Evolutionary conservation across 2,888 invertebrate genomes (phyloP).

Genomic region (Acrocyrtus sp.): DNA sequence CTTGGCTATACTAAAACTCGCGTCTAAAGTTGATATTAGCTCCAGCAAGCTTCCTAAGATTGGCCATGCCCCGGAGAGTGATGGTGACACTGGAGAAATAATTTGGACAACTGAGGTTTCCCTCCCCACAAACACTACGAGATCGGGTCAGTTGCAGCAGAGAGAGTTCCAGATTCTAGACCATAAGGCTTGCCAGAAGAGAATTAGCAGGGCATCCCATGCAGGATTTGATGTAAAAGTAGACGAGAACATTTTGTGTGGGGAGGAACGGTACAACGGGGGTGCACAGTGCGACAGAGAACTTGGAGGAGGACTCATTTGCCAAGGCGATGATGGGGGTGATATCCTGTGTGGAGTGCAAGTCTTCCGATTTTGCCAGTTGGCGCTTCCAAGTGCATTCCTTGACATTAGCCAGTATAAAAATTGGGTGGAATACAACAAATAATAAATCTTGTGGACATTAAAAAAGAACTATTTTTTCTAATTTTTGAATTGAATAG

Average conservation of each 20-base stretch:
- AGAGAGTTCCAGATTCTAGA: not conserved
- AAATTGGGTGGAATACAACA: not conserved
- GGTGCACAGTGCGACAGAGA: conserved; percentile 7
- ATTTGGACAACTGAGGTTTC: not conserved
- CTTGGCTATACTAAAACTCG: not conserved
- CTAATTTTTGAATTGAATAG: too few relatives aligned
- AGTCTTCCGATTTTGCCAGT: conserved; percentile 6
- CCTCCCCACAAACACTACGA: not conserved
- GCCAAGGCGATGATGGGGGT: not conserved
- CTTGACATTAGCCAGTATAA: not conserved
- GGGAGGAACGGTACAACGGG: conserved; percentile 11
- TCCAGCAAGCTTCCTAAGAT: not conserved
- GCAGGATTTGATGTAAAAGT: not conserved
- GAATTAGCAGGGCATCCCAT: not conserved
- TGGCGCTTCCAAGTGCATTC: conserved; percentile 4
- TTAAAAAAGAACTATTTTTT: too few relatives aligned
- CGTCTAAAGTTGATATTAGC: not conserved
- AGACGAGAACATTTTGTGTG: conserved; percentile 1
- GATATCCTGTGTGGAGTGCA: conserved; percentile 17
- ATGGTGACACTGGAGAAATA: too few relatives aligned
- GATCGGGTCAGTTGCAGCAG: not conserved
- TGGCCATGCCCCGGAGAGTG: not conserved
- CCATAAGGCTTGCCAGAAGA: not conserved
- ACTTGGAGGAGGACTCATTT: conserved; percentile 14
- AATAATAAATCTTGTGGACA: too few relatives aligned